These are phyloP conservation scores for Drosophila bocqueti DNA, from an alignment of 1,140 invertebrate genomes.

Conservation along the genomic window DNA sequence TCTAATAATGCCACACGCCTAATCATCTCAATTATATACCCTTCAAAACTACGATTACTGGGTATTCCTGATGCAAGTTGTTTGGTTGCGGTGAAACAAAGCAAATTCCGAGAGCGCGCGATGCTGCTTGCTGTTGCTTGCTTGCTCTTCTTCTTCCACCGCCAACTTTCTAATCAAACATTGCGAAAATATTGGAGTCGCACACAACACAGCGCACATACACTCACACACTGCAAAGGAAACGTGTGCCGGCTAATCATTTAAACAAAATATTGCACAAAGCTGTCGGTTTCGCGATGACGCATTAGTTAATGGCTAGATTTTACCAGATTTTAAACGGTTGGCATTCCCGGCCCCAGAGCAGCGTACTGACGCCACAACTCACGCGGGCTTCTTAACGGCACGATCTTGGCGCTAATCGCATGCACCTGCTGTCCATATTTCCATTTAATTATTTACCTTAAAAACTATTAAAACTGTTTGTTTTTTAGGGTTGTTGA, in stretches of 20 bases:
- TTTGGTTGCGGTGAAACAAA: conserved; percentile 37
- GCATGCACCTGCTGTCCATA: not conserved
- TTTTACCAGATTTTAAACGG: conserved; percentile 4
- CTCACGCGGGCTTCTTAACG: not conserved
- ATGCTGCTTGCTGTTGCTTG: conserved; percentile 34
- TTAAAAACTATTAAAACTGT: conserved; percentile 32
- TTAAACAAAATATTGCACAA: conserved; percentile 62
- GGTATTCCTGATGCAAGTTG: conserved; percentile 39
- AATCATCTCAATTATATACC: not conserved
- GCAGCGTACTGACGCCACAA: not conserved
- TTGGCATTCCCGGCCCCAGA: not conserved
- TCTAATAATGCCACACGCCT: not conserved
- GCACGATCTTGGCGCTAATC: not conserved
- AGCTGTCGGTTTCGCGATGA: conserved; percentile 56
- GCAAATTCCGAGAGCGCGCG: conserved; percentile 17
- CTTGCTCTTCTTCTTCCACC: conserved; percentile 25
- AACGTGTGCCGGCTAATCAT: conserved; percentile 59
- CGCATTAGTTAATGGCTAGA: conserved; percentile 68
- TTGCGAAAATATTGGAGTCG: conserved; percentile 27
- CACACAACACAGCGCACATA: conserved; percentile 39
- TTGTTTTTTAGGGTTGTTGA: too few species aligned
- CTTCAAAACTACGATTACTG: not conserved
- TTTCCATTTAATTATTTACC: conserved; percentile 26
- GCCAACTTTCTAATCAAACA: conserved; percentile 80
- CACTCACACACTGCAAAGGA: conserved; percentile 5